Conservation (phyloP, 2,797 vertebrate species). For the Bovichtus variegatus region DNA sequence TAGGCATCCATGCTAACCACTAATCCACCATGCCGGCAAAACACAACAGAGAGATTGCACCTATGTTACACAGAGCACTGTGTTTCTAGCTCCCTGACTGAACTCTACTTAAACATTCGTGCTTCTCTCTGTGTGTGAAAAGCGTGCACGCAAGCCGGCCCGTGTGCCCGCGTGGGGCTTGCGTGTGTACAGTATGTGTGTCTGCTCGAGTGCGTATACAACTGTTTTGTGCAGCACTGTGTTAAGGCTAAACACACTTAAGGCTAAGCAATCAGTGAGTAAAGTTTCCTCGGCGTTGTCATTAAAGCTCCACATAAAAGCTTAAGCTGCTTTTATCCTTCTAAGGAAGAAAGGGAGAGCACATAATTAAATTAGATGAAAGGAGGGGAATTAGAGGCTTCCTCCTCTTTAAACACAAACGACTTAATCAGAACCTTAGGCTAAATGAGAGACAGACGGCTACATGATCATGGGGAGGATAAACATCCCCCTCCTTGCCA, state of each 20-base stretch:
- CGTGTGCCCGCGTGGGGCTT: background rate
- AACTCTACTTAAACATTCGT: constrained; percentile 42
- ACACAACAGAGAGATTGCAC: constrained; percentile 25
- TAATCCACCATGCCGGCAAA: constrained; percentile 30
- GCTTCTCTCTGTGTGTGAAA: constrained; percentile 6
- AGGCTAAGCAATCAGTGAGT: constrained; percentile 74
- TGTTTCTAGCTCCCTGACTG: constrained; percentile 25
- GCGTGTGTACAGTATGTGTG: constrained; percentile 1
- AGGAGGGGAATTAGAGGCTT: constrained; percentile 81
- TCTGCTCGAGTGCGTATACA: constrained; percentile 7
- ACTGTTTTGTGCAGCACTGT: constrained; percentile 37
- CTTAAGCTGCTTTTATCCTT: constrained; percentile 84
- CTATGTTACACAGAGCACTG: constrained; percentile 11
- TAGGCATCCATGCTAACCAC: background rate
- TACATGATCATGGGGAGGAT: constrained; percentile 76
- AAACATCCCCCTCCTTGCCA: constrained; percentile 70
- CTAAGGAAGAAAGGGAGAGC: constrained; percentile 77
- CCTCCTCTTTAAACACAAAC: constrained; percentile 82
- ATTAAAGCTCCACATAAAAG: constrained; percentile 83
- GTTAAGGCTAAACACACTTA: constrained; percentile 77
- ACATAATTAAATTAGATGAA: constrained; percentile 85
- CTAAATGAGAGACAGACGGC: constrained; percentile 77
- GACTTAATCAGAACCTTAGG: constrained; percentile 82
- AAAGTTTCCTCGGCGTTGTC: constrained; percentile 76
- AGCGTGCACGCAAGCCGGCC: background rate